Percentiles rank a stretch among this genome's conserved stretches.
Evolutionary conservation across 2,888 invertebrate species (phyloP).

Genomic region (Bugulina stolonifera): DNA sequence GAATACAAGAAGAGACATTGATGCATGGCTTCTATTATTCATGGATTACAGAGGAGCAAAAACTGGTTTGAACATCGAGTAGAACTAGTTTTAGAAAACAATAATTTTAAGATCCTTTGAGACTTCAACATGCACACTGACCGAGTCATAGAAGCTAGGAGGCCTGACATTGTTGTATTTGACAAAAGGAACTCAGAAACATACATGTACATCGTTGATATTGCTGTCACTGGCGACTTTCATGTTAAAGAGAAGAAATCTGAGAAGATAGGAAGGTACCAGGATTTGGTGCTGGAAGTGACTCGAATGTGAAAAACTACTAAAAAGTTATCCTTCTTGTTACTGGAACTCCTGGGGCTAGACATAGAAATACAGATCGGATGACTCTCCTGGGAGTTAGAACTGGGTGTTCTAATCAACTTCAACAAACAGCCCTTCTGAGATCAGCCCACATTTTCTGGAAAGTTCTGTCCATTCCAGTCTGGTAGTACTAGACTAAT

Average conservation of each 20-base stretch:
- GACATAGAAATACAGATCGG: neutral
- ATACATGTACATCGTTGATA: too few species aligned
- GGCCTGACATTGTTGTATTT: neutral
- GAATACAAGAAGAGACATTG: slow-evolving; percentile 14
- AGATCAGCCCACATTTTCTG: neutral
- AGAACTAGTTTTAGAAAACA: neutral
- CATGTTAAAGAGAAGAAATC: neutral
- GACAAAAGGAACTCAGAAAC: too few species aligned
- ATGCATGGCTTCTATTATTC: slow-evolving; percentile 6
- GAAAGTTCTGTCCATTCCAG: neutral
- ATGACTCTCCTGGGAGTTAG: too few species aligned
- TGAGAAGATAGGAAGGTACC: neutral
- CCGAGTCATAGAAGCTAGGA: neutral
- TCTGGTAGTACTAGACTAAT: neutral
- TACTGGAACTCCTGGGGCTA: neutral
- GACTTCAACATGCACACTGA: neutral
- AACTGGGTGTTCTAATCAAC: too few species aligned
- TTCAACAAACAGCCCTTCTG: neutral
- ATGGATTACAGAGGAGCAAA: neutral
- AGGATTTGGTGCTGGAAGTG: neutral
- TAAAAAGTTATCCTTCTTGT: neutral
- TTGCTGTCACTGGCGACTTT: neutral
- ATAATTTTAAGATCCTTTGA: neutral
- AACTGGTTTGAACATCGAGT: neutral
- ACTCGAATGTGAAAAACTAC: neutral